These are phyloP conservation scores for Cotesia typhae DNA, from an alignment of 1,140 invertebrate species.

Conservation along the genomic window DNA sequence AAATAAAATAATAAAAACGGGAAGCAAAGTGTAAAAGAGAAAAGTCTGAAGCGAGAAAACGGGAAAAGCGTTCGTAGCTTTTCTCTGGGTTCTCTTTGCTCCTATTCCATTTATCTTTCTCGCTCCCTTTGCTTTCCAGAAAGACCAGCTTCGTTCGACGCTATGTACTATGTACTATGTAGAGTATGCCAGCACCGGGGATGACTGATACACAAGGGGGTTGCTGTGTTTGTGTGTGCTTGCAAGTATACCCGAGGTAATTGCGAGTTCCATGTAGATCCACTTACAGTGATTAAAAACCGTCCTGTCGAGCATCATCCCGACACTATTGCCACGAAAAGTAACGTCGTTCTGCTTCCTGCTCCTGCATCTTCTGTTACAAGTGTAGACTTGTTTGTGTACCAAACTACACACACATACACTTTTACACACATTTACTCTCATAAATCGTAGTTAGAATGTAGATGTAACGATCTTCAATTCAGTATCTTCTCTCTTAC, in stretches of 20 bases:
- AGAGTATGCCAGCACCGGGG: constrained; percentile 30
- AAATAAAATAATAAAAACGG: not conserved
- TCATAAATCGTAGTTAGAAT: too few relatives aligned
- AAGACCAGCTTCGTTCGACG: too few relatives aligned
- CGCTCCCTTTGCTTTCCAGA: constrained; percentile 12
- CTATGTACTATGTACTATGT: too few relatives aligned
- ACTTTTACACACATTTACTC: too few relatives aligned
- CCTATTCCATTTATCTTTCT: constrained; percentile 22
- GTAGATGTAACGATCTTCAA: too few relatives aligned
- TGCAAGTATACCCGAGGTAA: constrained; percentile 57
- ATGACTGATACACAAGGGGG: constrained; percentile 57
- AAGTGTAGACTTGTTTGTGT: constrained; percentile 13
- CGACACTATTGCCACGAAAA: constrained; percentile 19
- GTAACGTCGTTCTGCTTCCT: constrained; percentile 10
- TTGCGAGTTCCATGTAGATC: constrained; percentile 64
- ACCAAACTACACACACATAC: too few relatives aligned
- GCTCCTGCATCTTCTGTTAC: constrained; percentile 8
- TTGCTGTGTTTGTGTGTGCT: constrained; percentile 41
- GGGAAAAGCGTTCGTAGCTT: constrained; percentile 10
- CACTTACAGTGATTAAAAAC: constrained; percentile 68
- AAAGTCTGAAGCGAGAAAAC: constrained; percentile 14
- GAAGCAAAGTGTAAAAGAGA: constrained; percentile 5
- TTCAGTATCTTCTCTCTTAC: constrained; percentile 3
- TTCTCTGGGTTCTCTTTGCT: not conserved
- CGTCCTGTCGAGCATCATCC: constrained; percentile 61